Percentiles rank a stretch among this genome's conserved stretches.
Evolutionary conservation across 2,888 invertebrate genomes (phyloP).

Genomic region (Synanthedon tipuliformis): DNA sequence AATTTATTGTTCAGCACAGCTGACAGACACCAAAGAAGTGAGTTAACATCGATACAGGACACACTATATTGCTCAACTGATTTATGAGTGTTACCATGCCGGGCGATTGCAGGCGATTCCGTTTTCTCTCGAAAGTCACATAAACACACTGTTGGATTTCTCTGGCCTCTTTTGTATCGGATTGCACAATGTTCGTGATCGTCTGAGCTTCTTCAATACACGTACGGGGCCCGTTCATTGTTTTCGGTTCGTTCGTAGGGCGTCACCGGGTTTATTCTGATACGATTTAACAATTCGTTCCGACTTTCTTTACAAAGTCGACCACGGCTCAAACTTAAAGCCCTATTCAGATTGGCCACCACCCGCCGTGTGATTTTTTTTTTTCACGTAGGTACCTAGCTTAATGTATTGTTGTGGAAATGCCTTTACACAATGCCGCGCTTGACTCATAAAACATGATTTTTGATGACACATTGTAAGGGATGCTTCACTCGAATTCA

Average conservation of each 20-base stretch:
- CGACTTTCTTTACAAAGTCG: slow-evolving; percentile 48
- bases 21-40: slow-evolving; percentile 23
- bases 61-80: slow-evolving; percentile 41
- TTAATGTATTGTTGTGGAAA: background rate
- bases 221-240: slow-evolving; percentile 41
- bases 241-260: slow-evolving; percentile 51
- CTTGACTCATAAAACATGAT: slow-evolving; percentile 11
- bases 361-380: slow-evolving; percentile 35
- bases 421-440: background rate
- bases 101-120: slow-evolving; percentile 27
- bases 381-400: slow-evolving; percentile 9
- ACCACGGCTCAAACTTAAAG: slow-evolving; percentile 33
- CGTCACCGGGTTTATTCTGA: slow-evolving; percentile 48
- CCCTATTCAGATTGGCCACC: slow-evolving; percentile 26
- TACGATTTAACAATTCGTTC: slow-evolving; percentile 62
- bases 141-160: slow-evolving; percentile 48
- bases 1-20: slow-evolving; percentile 17
- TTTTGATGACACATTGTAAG: slow-evolving; percentile 1
- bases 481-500: background rate
- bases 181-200: slow-evolving; percentile 53
- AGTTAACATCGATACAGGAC: slow-evolving; percentile 26
- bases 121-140: slow-evolving; percentile 44
- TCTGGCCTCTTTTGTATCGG: slow-evolving; percentile 55
- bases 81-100: slow-evolving; percentile 35
- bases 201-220: slow-evolving; percentile 34